Percentiles rank a stretch among this genome's conserved stretches.
These are phyloP conservation scores for Hipposideros larvatus DNA, from an alignment of 2,797 vertebrate species.

Conservation along the genomic window DNA sequence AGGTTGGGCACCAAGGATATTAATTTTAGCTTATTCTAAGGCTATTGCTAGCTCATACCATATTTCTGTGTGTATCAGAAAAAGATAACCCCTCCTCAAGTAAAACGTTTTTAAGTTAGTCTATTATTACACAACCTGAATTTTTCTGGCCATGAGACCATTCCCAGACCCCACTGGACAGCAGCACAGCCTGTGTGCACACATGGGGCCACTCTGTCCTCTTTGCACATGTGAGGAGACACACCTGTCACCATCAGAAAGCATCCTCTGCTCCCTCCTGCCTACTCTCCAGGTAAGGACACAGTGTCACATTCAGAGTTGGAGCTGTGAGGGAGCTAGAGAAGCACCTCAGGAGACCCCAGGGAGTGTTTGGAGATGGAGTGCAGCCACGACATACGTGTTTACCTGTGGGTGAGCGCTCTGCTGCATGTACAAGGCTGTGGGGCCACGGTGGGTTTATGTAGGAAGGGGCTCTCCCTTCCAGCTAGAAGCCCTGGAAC, in stretches of 20 bases:
- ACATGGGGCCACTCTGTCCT: not conserved
- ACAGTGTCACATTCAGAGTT: not conserved
- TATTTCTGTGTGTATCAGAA: not conserved
- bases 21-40: constrained; percentile 34
- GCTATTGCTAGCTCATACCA: not conserved
- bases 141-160: not conserved
- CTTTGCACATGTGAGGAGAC: not conserved
- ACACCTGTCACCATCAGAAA: not conserved
- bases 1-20: not conserved
- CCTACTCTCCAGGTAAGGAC: too few relatives aligned
- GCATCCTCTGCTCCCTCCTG: not conserved
- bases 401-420: not conserved
- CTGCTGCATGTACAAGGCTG: not conserved
- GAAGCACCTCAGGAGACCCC: not conserved
- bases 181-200: not conserved
- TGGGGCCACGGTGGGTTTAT: not conserved
- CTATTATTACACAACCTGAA: not conserved
- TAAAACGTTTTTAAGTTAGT: not conserved
- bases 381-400: not conserved
- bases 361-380: not conserved
- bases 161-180: not conserved
- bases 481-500: not conserved
- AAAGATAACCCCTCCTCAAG: not conserved
- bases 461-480: not conserved
- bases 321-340: not conserved